These are phyloP conservation scores for Otus sunia DNA, from an alignment of 2,113 vertebrate genomes.

Conservation along the genomic window DNA sequence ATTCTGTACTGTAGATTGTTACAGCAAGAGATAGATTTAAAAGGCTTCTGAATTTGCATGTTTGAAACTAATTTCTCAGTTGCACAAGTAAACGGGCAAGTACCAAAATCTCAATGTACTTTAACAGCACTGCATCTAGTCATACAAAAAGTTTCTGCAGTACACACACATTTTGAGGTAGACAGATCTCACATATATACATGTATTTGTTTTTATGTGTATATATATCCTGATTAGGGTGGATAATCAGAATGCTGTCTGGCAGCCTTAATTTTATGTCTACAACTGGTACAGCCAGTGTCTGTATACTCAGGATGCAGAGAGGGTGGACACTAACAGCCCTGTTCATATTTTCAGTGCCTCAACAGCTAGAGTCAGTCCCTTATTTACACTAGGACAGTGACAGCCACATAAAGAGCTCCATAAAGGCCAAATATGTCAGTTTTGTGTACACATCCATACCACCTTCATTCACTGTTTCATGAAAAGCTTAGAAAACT, in stretches of 20 bases:
- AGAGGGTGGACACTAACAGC: background rate
- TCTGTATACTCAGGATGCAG: background rate
- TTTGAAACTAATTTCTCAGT: background rate
- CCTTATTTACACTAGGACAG: background rate
- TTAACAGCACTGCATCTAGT: background rate
- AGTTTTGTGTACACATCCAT: background rate
- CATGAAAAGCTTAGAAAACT: background rate
- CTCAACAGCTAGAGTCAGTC: background rate
- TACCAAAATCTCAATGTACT: background rate
- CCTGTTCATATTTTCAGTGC: background rate
- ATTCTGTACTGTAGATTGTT: conserved; percentile 3
- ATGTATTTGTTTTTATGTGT: background rate
- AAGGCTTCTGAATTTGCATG: conserved; percentile 3
- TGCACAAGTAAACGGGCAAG: conserved; percentile 20
- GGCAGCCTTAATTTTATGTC: background rate
- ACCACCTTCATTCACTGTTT: background rate
- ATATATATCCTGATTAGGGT: background rate
- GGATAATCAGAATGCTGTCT: background rate
- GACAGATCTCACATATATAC: conserved; percentile 56
- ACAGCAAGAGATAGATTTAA: conserved; percentile 17
- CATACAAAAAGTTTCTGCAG: conserved; percentile 34
- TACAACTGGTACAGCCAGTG: background rate
- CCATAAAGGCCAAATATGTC: background rate
- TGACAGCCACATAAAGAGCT: background rate
- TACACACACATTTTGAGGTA: conserved; percentile 70